Percentiles rank a stretch among this genome's conserved stretches.
phyloP scores from a whole-genome alignment of 2,888 invertebrate genomes.

The Tetropium fuscum region DNA sequence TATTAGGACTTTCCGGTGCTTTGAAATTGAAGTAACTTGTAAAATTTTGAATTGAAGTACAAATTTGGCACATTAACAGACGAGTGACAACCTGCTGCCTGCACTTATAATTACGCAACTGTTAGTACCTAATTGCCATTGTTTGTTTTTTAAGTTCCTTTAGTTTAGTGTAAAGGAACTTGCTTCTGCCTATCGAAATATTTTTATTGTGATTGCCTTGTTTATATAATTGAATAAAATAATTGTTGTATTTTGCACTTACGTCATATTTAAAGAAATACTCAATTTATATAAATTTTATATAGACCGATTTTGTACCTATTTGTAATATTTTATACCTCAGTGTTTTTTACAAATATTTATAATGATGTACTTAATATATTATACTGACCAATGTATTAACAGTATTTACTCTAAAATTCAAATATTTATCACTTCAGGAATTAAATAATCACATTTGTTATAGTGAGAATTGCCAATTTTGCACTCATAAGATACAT shows the following conservation, averaged over 20 bases:
- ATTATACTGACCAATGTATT: constrained; percentile 55
- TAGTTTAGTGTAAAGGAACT: constrained; percentile 16
- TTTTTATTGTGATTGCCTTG: constrained; percentile 32
- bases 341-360: constrained; percentile 59
- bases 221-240: constrained; percentile 34
- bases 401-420: constrained; percentile 53
- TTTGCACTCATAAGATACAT: constrained; percentile 28
- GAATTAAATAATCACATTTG: constrained; percentile 45
- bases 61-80: too few relatives aligned
- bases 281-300: constrained; percentile 46
- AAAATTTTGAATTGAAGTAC: too few relatives aligned
- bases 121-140: constrained; percentile 45
- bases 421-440: constrained; percentile 44
- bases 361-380: constrained; percentile 57
- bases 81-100: too few relatives aligned
- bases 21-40: too few relatives aligned
- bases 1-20: too few relatives aligned
- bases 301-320: constrained; percentile 53
- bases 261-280: constrained; percentile 39
- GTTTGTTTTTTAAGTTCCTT: constrained; percentile 27
- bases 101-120: too few relatives aligned
- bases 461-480: constrained; percentile 32
- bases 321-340: constrained; percentile 62
- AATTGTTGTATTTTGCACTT: constrained; percentile 42
- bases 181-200: constrained; percentile 28